phyloP scores from a whole-genome alignment of 2,113 vertebrate genomes.

The Onychostruthus taczanowskii region DNA sequence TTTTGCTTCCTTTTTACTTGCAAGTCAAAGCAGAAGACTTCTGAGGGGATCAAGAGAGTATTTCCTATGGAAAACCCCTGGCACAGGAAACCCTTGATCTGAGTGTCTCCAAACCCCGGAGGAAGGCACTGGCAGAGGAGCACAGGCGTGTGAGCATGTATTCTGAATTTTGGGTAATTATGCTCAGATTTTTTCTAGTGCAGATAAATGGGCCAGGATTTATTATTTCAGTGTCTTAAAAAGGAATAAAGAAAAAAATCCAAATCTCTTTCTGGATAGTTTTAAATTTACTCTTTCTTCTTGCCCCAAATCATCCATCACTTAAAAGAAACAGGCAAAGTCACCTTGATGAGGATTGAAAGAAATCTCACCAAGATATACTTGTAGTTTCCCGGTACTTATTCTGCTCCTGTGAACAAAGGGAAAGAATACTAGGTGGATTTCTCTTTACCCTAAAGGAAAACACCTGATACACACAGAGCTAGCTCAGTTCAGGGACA shows the following conservation, averaged over 20 bases:
- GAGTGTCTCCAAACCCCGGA: not conserved
- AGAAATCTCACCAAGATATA: not conserved
- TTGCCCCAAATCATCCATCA: not conserved
- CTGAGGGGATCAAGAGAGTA: not conserved
- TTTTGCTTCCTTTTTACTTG: not conserved
- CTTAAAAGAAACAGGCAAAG: not conserved
- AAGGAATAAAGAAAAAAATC: not conserved
- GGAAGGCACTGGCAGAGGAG: not conserved
- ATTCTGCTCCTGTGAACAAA: not conserved
- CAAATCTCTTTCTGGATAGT: not conserved
- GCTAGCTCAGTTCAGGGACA: not conserved
- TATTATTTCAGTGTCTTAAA: not conserved
- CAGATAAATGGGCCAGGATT: not conserved
- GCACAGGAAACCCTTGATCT: not conserved
- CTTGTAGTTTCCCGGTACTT: not conserved
- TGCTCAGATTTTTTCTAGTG: not conserved
- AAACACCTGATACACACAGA: not conserved
- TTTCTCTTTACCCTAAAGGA: not conserved
- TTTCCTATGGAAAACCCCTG: not conserved
- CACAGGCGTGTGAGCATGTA: rapidly evolving
- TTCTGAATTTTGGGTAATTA: not conserved
- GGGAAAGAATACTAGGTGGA: not conserved
- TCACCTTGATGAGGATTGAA: not conserved
- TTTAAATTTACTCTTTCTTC: not conserved
- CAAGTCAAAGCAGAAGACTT: not conserved